Conservation (phyloP, 1,140 invertebrate genomes). For the Panulirus ornatus region DNA sequence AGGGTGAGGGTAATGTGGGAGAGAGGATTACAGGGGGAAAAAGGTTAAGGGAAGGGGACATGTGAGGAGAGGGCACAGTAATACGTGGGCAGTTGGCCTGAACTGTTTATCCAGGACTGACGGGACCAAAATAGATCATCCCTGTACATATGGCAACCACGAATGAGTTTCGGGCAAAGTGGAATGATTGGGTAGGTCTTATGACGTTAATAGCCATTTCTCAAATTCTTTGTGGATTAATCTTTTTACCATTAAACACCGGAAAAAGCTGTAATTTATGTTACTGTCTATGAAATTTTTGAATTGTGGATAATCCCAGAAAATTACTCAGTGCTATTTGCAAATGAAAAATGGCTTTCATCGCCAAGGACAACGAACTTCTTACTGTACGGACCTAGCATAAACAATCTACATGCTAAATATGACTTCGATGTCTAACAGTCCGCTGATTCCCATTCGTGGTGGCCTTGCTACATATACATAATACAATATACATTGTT, state of each 20-base stretch:
- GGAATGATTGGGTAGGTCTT: slow-evolving; percentile 42
- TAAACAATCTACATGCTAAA: slow-evolving; percentile 27
- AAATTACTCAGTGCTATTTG: neutral
- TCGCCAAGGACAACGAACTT: neutral
- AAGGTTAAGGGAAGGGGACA: too few relatives aligned
- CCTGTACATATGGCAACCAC: slow-evolving; percentile 52
- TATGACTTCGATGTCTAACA: slow-evolving; percentile 50
- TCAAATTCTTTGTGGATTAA: neutral
- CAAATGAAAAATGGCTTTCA: neutral
- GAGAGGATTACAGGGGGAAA: neutral
- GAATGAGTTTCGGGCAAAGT: slow-evolving; percentile 26
- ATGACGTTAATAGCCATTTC: slow-evolving; percentile 15
- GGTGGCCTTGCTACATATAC: slow-evolving; percentile 45
- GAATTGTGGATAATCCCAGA: neutral
- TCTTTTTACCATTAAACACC: too few relatives aligned
- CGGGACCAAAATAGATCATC: slow-evolving; percentile 51
- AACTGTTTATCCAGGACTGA: slow-evolving; percentile 29
- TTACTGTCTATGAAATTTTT: too few relatives aligned
- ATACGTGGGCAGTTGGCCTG: slow-evolving; percentile 13
- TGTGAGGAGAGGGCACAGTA: slow-evolving; percentile 22
- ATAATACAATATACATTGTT: slow-evolving; percentile 49
- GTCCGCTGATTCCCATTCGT: slow-evolving; percentile 20
- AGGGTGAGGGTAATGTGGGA: neutral
- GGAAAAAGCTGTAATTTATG: too few relatives aligned
- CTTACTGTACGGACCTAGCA: slow-evolving; percentile 41